Base-by-base conservation (phyloP, 2,797 vertebrate species). In the Cuniculus paca region DNA sequence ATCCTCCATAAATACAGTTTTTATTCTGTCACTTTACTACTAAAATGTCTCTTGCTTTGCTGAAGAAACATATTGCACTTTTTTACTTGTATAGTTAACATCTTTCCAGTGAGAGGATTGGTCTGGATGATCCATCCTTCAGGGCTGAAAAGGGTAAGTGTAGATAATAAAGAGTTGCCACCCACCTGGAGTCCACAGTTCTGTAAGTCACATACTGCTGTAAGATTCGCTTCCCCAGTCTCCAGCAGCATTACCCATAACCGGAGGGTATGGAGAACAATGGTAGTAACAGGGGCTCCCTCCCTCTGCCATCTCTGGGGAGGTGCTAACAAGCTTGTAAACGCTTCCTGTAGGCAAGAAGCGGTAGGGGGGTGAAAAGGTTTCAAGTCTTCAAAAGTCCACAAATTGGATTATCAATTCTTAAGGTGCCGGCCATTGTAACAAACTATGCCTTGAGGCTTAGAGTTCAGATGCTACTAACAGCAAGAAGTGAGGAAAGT, bases 371-470 rank as follows among this genome's bases (percentile, higher is more conserved):
- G 34, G 7, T 28, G 6, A 80, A 52, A n/a, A 93, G 78, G 10
- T 60, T 89, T 78, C 74, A 72, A 36, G 48, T 50, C 77, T 97
- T 96, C 91, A 95, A 83, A 95, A 58, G 89, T n/a, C 83, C 58
- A 31, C 83, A 91, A 91, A 94, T 96, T 90, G 95, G 97, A 97
- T 97, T 91, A 97, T 81, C 87, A 93, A 7, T 45, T 52, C 80
- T 88, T 74, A 70, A 31, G 72, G 52, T 94, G 77, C 50, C 4
- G 5, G 58, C 48, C 68, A 13, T 52, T 92, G 34, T 84, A 22
- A 16, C 9, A n/a, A 90, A 56, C 20, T 20, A 8, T 26, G 87
- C 91, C 97, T 96, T 28, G n/a, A 88, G 95, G 91, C 58, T 5
- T 13, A 6, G 80, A 77, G 80, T 68, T 89, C 70, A 39, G 56